Conservation (phyloP, 2,797 vertebrate species). For the Ctenochaetus hawaiiensis region DNA sequence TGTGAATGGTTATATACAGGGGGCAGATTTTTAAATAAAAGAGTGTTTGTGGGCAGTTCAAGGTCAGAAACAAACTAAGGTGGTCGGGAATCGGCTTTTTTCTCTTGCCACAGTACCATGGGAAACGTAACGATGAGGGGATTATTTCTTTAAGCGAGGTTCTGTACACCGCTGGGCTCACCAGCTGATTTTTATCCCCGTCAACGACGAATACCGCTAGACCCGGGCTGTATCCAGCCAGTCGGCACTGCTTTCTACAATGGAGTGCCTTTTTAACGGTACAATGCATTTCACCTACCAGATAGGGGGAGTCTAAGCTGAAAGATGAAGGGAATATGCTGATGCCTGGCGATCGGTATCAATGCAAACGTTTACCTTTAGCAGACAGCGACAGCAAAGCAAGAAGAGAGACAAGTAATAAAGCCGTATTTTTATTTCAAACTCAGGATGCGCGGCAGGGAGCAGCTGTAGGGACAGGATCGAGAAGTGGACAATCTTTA, state of each 20-base stretch:
- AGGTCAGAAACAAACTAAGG: slow-evolving; percentile 92
- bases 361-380: slow-evolving; percentile 88
- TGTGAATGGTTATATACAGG: slow-evolving; percentile 69
- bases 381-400: slow-evolving; percentile 62
- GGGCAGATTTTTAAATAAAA: slow-evolving; percentile 79
- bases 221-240: slow-evolving; percentile 87
- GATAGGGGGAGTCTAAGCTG: slow-evolving; percentile 93
- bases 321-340: slow-evolving; percentile 89
- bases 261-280: slow-evolving; percentile 95
- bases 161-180: slow-evolving; percentile 90
- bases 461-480: slow-evolving; percentile 79
- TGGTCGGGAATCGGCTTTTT: slow-evolving; percentile 84
- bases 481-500: slow-evolving; percentile 89
- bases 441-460: slow-evolving; percentile 82
- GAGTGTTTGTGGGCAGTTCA: slow-evolving; percentile 92
- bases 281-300: slow-evolving; percentile 96
- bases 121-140: slow-evolving; percentile 87
- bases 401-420: slow-evolving; percentile 84
- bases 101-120: slow-evolving; percentile 75
- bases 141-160: slow-evolving; percentile 88
- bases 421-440: slow-evolving; percentile 73
- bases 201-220: slow-evolving; percentile 95
- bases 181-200: slow-evolving; percentile 90
- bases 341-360: slow-evolving; percentile 91
- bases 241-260: slow-evolving; percentile 93